Conservation (phyloP, 1,140 invertebrate species). For the Harpegnathos saltator region DNA sequence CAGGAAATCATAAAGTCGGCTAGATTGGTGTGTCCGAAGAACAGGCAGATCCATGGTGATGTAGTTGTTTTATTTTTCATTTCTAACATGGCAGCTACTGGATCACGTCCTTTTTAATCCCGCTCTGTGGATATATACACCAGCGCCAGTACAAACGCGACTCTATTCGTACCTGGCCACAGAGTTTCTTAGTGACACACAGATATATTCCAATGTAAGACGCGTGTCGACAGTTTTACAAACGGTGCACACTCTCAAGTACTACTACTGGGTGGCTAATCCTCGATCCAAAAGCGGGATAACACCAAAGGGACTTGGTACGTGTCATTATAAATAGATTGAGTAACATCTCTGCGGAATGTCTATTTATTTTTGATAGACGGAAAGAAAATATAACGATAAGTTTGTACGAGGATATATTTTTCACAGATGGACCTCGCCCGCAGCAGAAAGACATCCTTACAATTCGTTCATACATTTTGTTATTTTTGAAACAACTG, state of each 20-base stretch:
- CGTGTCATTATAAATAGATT: constrained; percentile 77
- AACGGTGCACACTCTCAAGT: constrained; percentile 99
- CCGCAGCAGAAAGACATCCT: constrained; percentile 97
- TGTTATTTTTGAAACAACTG: constrained; percentile 97
- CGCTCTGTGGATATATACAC: constrained; percentile 99
- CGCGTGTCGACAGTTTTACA: constrained; percentile 98
- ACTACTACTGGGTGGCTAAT: constrained; percentile 99
- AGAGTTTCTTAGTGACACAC: constrained; percentile 98
- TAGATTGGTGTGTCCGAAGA: constrained; percentile 87
- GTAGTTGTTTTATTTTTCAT: constrained; percentile 92
- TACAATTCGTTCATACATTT: constrained; percentile 96
- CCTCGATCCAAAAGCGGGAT: constrained; percentile 97
- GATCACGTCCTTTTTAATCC: constrained; percentile 99
- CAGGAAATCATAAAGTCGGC: constrained; percentile 79
- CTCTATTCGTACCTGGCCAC: constrained; percentile 99
- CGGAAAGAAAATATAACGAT: not conserved
- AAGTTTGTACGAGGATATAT: not conserved
- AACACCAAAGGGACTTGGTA: constrained; percentile 96
- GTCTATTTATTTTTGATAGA: not conserved
- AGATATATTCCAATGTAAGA: constrained; percentile 98
- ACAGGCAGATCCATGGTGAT: constrained; percentile 88
- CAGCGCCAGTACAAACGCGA: constrained; percentile 97
- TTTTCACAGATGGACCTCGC: constrained; percentile 94
- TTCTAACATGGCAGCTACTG: constrained; percentile 96
- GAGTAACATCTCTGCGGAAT: not conserved